Conservation (phyloP, 2,113 vertebrate species). For the Pelecanus crispus region DNA sequence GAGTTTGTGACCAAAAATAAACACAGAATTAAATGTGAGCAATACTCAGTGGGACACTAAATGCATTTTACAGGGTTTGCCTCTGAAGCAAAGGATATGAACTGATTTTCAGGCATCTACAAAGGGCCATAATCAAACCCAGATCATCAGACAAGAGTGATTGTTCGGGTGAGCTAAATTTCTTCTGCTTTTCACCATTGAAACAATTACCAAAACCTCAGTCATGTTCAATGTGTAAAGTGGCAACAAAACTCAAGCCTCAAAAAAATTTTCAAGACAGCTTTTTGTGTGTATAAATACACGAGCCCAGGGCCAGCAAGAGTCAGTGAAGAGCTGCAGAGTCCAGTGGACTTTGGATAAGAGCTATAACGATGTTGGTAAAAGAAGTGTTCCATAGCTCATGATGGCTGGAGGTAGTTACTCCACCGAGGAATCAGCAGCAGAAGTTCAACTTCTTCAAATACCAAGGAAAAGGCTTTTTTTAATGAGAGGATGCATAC, state of each 20-base stretch:
- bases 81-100: background rate
- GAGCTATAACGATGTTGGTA: background rate
- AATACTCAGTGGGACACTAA: background rate
- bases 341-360: background rate
- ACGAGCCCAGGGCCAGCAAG: background rate
- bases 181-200: slow-evolving; percentile 15
- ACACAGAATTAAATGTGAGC: background rate
- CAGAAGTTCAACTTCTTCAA: background rate
- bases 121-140: slow-evolving; percentile 42
- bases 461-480: background rate
- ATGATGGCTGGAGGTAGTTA: background rate
- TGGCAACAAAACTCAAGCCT: background rate
- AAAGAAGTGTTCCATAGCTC: background rate
- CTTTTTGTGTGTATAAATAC: background rate
- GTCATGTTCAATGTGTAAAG: slow-evolving; percentile 41
- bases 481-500: background rate
- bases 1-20: slow-evolving; percentile 32
- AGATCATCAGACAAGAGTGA: background rate
- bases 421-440: background rate
- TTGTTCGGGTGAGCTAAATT: background rate
- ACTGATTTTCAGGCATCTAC: slow-evolving; percentile 19
- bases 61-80: background rate
- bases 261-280: background rate
- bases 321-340: background rate
- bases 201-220: slow-evolving; percentile 49